These are phyloP conservation scores for Balearica regulorum DNA, from an alignment of 2,797 vertebrate genomes.

Conservation along the genomic window DNA sequence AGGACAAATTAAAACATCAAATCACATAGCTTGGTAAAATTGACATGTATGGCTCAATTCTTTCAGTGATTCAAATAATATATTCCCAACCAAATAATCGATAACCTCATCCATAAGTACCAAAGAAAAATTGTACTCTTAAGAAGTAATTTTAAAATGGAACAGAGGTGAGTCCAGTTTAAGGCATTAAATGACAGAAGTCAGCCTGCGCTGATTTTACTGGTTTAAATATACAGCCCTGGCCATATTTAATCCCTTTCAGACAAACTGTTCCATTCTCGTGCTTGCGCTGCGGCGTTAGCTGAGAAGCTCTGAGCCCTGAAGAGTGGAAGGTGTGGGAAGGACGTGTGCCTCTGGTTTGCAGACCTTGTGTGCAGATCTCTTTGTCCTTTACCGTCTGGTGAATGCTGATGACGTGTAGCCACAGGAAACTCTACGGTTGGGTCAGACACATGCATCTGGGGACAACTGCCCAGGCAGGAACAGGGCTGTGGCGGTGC, in stretches of 20 bases:
- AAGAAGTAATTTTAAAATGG: neutral
- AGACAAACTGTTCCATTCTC: fast-evolving
- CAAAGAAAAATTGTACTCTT: neutral
- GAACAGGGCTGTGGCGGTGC: neutral
- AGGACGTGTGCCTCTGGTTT: neutral
- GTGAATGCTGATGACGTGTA: fast-evolving
- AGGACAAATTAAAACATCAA: neutral
- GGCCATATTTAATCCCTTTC: neutral
- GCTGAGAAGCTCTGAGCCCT: neutral
- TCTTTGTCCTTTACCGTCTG: neutral
- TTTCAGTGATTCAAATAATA: neutral
- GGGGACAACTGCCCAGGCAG: fast-evolving
- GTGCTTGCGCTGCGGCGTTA: fast-evolving
- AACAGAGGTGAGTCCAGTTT: neutral
- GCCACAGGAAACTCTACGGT: fast-evolving
- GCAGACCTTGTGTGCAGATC: neutral
- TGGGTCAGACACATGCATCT: fast-evolving
- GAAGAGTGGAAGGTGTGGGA: neutral
- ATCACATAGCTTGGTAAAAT: neutral
- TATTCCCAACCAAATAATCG: neutral
- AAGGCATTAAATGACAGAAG: neutral
- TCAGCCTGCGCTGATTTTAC: neutral
- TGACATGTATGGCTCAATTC: neutral
- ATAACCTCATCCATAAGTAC: neutral
- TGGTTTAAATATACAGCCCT: neutral